Evolutionary conservation across 1,140 invertebrate species (phyloP).

Genomic region (Drosophila cardini): DNA sequence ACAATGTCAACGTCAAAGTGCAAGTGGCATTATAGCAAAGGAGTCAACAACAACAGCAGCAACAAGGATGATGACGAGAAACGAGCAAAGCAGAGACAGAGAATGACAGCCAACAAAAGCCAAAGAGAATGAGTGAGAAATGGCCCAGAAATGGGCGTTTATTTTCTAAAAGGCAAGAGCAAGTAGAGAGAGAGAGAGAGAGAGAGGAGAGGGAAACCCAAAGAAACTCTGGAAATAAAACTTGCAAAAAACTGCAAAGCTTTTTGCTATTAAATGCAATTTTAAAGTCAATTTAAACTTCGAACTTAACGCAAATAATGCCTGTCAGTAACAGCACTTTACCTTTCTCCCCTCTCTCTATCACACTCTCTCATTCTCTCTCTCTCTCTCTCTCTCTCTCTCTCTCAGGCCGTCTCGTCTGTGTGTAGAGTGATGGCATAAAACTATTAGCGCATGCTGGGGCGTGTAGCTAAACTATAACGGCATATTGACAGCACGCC

Average conservation of each 20-base stretch:
- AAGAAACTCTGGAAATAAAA: slow-evolving; percentile 24
- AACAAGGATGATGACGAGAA: slow-evolving; percentile 40
- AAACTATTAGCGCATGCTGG: slow-evolving; percentile 25
- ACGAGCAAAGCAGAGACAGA: slow-evolving; percentile 50
- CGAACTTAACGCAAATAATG: slow-evolving; percentile 74
- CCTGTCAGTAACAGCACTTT: slow-evolving; percentile 54
- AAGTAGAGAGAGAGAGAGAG: slow-evolving; percentile 1
- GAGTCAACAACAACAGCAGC: slow-evolving; percentile 56
- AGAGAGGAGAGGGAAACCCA: slow-evolving; percentile 7
- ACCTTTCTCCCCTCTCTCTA: neutral
- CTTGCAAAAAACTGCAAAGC: slow-evolving; percentile 10
- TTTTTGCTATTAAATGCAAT: slow-evolving; percentile 75
- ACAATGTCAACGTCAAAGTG: slow-evolving; percentile 79
- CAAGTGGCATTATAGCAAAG: slow-evolving; percentile 77
- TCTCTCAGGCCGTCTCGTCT: no score
- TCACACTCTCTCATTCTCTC: neutral
- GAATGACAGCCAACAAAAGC: slow-evolving; percentile 45
- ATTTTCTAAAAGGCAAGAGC: neutral
- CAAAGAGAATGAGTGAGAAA: slow-evolving; percentile 29
- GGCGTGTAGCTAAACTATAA: slow-evolving; percentile 43
- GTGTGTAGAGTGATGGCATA: no score
- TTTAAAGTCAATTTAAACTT: slow-evolving; percentile 78
- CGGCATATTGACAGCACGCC: slow-evolving; percentile 67
- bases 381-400: neutral
- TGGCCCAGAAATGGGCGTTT: slow-evolving; percentile 25